Base-by-base conservation (phyloP, 2,888 invertebrate genomes). In the Limnephilus rhombicus region DNA sequence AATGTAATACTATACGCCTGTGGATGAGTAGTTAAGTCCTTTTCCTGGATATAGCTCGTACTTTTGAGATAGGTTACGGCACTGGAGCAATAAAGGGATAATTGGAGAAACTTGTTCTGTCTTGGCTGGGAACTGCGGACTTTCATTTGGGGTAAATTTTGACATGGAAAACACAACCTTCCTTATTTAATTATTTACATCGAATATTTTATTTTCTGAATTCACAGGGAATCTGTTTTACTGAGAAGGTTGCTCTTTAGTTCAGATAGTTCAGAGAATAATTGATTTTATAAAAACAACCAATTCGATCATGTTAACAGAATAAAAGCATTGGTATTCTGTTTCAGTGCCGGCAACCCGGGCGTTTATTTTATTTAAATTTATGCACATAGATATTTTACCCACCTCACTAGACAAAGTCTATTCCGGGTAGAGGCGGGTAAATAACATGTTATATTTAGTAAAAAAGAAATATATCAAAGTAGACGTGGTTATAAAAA, bases 11-110 rank as follows among this genome's bases (percentile, higher is more conserved):
- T 49, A 49, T 49, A 49, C 49, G 18, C 53, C 53, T 68, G 13
- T 68, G 53, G 53, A 68, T 68, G 4, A 68, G 18, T 68, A 68
- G 53, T 68, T 68, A 68, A 68, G 18, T 18, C 24, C 53, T 18
- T 68, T 68, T 68, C 53, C 24, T 18, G 18, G 53, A 13, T 68
- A 68, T 4, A 68, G 53, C 18, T 68, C 3, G 53, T 68, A 68
- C 18, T 68, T n/a, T 41, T 45, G 34, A 41, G 13, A 85, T 31
- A 85, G 85, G 85, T 37, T 90, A 85, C 85, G 85, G 41, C 49
- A 68, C 85, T 53, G 82, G 86, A 90, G 93, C 86, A 92, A 92
- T 93, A 93, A 92, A 92, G 92, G 91, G 93, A 92, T 93, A 93
- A 93, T 93, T 93, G 93, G 91, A 89, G 91, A 86, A 92, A 31